A percentile compares a stretch with the other conserved stretches of the same genome.
Evolutionary conservation across 1,140 invertebrate species (phyloP).

Genomic region (Ceratosolen fusciceps): DNA sequence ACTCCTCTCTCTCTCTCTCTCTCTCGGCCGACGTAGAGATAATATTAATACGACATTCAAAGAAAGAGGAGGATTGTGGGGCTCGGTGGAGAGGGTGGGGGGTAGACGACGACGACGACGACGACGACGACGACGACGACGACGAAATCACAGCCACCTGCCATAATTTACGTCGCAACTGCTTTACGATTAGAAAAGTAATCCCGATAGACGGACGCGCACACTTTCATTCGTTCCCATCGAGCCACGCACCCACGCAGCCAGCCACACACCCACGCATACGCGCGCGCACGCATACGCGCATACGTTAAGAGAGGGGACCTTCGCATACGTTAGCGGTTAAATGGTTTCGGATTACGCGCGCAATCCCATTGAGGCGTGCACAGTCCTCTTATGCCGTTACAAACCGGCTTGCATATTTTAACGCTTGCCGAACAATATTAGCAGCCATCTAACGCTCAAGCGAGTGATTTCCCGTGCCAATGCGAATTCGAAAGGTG

Average conservation of each 20-base stretch:
- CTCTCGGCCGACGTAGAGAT: neutral
- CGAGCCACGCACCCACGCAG: neutral
- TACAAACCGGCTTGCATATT: constrained; percentile 22
- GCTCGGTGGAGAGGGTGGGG: neutral
- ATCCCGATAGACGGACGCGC: neutral
- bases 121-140: too few species aligned
- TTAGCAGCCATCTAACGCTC: neutral
- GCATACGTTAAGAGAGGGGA: too few species aligned
- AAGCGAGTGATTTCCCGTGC: neutral
- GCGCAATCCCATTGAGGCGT: constrained; percentile 20
- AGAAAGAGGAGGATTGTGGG: too few species aligned
- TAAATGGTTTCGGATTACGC: constrained; percentile 43
- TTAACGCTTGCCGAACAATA: constrained; percentile 13
- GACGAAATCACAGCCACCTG: neutral
- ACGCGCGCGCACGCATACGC: too few species aligned
- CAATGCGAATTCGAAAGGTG: constrained; percentile 24
- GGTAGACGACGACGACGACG: too few species aligned
- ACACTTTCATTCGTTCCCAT: neutral
- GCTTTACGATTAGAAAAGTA: constrained; percentile 1
- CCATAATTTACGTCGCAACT: neutral
- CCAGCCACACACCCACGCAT: neutral
- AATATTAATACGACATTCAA: too few species aligned
- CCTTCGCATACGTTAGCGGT: neutral
- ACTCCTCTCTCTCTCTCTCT: too few species aligned
- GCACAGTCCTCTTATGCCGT: neutral